phyloP scores from a whole-genome alignment of 2,797 vertebrate genomes.

The Falco cherrug region DNA sequence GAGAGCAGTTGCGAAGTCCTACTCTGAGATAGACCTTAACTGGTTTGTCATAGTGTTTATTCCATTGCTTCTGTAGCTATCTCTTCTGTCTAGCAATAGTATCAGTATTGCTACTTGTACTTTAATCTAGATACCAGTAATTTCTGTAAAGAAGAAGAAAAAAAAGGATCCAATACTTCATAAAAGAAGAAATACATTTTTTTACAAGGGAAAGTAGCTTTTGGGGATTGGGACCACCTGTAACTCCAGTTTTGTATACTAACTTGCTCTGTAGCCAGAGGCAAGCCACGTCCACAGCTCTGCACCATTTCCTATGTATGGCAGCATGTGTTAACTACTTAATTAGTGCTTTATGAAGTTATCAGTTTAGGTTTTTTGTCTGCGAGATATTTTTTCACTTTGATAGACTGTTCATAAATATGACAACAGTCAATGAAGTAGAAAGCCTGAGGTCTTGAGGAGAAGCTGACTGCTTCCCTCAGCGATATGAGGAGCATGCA shows the following conservation, averaged over 20 bases:
- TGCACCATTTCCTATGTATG: neutral
- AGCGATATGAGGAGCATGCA: rapidly evolving
- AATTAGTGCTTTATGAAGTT: neutral
- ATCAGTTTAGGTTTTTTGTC: neutral
- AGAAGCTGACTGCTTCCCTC: neutral
- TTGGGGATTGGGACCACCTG: neutral
- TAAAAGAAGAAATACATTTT: neutral
- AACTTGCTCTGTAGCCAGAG: neutral
- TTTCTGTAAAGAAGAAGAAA: neutral
- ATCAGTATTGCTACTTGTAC: neutral
- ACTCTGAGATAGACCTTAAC: neutral
- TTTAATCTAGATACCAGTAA: neutral
- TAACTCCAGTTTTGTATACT: neutral
- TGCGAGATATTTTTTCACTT: neutral
- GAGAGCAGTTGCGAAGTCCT: neutral
- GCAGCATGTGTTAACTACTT: neutral
- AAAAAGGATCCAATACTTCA: neutral
- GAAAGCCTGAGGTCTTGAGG: neutral
- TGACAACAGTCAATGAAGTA: neutral
- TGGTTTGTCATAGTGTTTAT: neutral
- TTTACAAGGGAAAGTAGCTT: neutral
- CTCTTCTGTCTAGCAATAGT: neutral
- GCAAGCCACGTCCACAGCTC: neutral
- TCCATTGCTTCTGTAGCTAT: neutral
- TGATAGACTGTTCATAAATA: neutral